Conservation (phyloP, 2,888 invertebrate species). For the Sclerodermus sp. region DNA sequence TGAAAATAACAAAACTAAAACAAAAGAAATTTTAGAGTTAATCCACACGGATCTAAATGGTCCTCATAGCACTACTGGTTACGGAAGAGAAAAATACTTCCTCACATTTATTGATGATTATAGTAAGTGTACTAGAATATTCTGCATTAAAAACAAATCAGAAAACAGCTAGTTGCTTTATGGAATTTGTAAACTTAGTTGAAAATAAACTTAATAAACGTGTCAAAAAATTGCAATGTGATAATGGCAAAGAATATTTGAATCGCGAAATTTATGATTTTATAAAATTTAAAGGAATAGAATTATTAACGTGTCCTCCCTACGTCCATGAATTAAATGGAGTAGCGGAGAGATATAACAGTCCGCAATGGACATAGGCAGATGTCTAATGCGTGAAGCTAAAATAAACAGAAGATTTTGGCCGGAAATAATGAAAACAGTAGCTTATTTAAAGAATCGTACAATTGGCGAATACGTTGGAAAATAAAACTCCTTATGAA, state of each 20-base stretch:
- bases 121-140: slow-evolving; percentile 10
- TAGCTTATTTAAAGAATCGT: slow-evolving; percentile 20
- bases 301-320: slow-evolving; percentile 4
- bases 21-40: slow-evolving; percentile 4
- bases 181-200: slow-evolving; percentile 14
- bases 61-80: slow-evolving; percentile 9
- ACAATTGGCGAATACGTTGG: slow-evolving; percentile 16
- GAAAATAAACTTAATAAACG: slow-evolving; percentile 8
- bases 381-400: background rate
- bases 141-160: slow-evolving; percentile 13
- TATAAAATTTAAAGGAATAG: slow-evolving; percentile 8
- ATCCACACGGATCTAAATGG: slow-evolving; percentile 12
- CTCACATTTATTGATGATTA: slow-evolving; percentile 15
- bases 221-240: slow-evolving; percentile 11
- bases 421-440: slow-evolving; percentile 8
- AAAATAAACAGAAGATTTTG: background rate
- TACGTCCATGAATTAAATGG: slow-evolving; percentile 12
- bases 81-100: slow-evolving; percentile 16
- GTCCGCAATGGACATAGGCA: background rate
- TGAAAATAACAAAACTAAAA: slow-evolving; percentile 17
- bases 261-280: slow-evolving; percentile 12
- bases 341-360: slow-evolving; percentile 2
- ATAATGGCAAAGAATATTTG: slow-evolving; percentile 15
- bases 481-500: slow-evolving; percentile 21
- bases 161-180: slow-evolving; percentile 10